Base-by-base conservation (phyloP, 2,113 vertebrate species). In the Gobiocypris rarus region DNA sequence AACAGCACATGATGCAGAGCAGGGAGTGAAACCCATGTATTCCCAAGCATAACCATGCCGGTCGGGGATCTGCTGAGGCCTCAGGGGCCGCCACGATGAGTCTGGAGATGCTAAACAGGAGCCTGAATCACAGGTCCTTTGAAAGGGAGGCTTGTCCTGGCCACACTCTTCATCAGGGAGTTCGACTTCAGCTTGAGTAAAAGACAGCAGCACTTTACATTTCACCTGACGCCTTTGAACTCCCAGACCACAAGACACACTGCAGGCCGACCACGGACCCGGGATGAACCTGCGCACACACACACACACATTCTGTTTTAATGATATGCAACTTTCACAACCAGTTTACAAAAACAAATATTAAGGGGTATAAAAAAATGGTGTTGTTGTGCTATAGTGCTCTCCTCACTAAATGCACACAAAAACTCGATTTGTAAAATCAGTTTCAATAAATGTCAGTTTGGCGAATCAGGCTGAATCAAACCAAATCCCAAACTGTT, bases 151-250 rank as follows among this genome's bases (percentile, higher is more conserved):
- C 85, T 87, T 90, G 56, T 92, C 91, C 0, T 93, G 92, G 0
- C 93, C 93, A 22, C 97, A 98, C 82, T 98, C 97, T 61, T 96
- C 96, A 45, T 97, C 95, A 0, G 96, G 97, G 67, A 98, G 95
- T 38, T 98, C 97, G 0, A 96, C 92, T 84, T 97, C 97, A 0
- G 96, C 92, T 92, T 95, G 95, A 1, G 95, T 96, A 77, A 98
- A 98, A 0, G 94, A 89, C 0, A 98, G 95, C 3, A 97, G 93
- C 38, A 97, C 95, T 5, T 88, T 93, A 86, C 97, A 98, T 88
- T 93, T 95, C 63, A 98, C 93, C 0, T 91, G 91, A 0, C 97
- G 94, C 5, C 91, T 92, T 89, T 97, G 96, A 3, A 89, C 0
- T 1, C 97, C 97, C 0, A 41, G 91, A 10, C 96, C 97, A 50